Evolutionary conservation across 1,140 invertebrate species (phyloP), one percentile per base, ranked within the genome.

Genomic region (Brachionus plicatilis): DNA sequence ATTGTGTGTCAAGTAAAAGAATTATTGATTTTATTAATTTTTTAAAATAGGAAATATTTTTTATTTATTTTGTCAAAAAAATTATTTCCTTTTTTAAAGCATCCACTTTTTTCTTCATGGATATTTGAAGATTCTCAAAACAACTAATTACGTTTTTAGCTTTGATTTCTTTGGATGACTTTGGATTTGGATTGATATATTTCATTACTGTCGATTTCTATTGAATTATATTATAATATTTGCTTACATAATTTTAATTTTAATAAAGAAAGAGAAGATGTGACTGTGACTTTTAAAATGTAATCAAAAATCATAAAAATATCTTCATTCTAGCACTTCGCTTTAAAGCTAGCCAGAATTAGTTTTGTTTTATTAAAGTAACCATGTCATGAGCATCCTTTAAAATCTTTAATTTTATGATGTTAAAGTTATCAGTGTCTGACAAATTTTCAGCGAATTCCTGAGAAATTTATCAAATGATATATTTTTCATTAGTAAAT

Each of bases 101-200:
- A 24, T 24, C 24, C 24, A 24, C 24, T 24, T 24, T 24, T 24
- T 24, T 24, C 24, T 24, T 24, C 1, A 24, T 1, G 24, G 24
- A 24, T 24, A 24, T 24, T 24, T 24, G 24, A n/a, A 24, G 24
- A 24, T 24, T 1, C 24, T 24, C 24, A 37, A 68, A 68, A 37
- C 65, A 68, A 6, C 33, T 68, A 37, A 68, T 68, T 37, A 68
- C 27, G 14, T 68, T 68, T 68, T 68, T 29, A 68, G 65, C 65
- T 37, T 68, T 68, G 8, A 68, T 68, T 2, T 68, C 65, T 68
- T 68, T 68, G 3, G 65, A 37, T 68, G 65, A 29, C 27, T 68
- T 68, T 68, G n/a, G n/a, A n/a, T n/a, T n/a, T n/a, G n/a, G n/a
- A n/a, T n/a, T 68, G 65, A 68, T 68, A 37, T 27, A 68, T 68